These are phyloP conservation scores for Dinoponera quadriceps DNA, from an alignment of 1,140 invertebrate species.

Conservation along the genomic window DNA sequence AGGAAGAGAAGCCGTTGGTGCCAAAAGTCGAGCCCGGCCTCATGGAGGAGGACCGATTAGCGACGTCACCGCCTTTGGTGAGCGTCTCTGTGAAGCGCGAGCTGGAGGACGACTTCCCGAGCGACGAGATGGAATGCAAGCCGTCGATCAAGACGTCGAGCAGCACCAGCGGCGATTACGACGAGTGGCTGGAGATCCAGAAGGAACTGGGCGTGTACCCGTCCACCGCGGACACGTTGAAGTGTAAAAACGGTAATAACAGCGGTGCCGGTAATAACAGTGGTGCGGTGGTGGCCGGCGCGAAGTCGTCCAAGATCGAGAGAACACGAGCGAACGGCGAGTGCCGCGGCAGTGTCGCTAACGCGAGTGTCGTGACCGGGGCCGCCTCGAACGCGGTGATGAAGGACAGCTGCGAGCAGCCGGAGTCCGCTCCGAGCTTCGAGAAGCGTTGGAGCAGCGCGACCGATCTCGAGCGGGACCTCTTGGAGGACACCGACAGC, in stretches of 20 bases:
- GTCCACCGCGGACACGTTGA: slow-evolving; percentile 76
- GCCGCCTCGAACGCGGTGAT: slow-evolving; percentile 66
- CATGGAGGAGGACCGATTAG: slow-evolving; percentile 75
- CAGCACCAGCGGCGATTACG: slow-evolving; percentile 86
- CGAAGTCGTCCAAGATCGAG: slow-evolving; percentile 74
- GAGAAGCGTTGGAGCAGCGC: slow-evolving; percentile 78
- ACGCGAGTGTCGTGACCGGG: slow-evolving; percentile 62
- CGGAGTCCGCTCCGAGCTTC: slow-evolving; percentile 58
- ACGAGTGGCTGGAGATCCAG: slow-evolving; percentile 90
- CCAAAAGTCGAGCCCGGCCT: slow-evolving; percentile 82
- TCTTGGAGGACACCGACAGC: slow-evolving; percentile 82
- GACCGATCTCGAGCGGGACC: slow-evolving; percentile 82
- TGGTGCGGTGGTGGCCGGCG: slow-evolving; percentile 63
- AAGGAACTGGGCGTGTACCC: slow-evolving; percentile 88
- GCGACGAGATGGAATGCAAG: slow-evolving; percentile 80
- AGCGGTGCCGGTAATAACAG: slow-evolving; percentile 62
- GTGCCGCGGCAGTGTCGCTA: slow-evolving; percentile 72
- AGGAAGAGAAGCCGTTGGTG: slow-evolving; percentile 83
- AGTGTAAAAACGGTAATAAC: slow-evolving; percentile 78
- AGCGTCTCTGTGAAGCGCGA: slow-evolving; percentile 83
- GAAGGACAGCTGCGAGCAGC: slow-evolving; percentile 74
- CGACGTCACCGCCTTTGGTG: slow-evolving; percentile 67
- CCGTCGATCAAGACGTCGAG: slow-evolving; percentile 78
- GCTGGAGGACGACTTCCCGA: slow-evolving; percentile 81
- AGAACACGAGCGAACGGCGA: slow-evolving; percentile 83